Base-by-base conservation (phyloP, 2,113 vertebrate species). In the Pampusana beccarii region DNA sequence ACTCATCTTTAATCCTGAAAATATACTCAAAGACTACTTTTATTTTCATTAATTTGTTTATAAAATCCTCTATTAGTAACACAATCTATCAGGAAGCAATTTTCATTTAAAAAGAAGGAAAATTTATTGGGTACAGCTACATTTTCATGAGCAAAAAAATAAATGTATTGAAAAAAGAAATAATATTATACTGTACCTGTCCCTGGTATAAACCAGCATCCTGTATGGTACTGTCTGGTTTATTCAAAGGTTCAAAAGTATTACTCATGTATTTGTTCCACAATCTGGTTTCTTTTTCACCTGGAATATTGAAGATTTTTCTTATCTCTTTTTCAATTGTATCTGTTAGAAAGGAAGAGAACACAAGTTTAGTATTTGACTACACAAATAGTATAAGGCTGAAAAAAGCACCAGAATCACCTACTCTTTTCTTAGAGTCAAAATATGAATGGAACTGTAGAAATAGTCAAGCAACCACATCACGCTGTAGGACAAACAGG, bases 201-300 rank as follows among this genome's bases (percentile, higher is more conserved):
- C 99, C 99, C 96, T 99, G 99, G 96, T 99, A 99, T 94, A 99
- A 99, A 71, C 99, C 99, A 70, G 99, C 99, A 81, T 99, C 99
- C 92, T 99, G 99, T 95, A 99, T 99, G 91, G 99, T 99, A 98
- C 99, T 99, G 96, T 99, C 99, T 19, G 99, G 99, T 95, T 99
- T 99, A 98, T 99, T 99, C 93, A 99, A 97, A 77, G 99, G 99
- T 98, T 99, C 99, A 93, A 99, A 99, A 81, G 99, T 99, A 98
- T 99, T 99, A 98, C 98, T 99, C 99, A 99, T 99, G 97, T 99
- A 99, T 97, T 99, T 99, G 98, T 99, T 99, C 99, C 99, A 99
- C 97, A 99, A 97, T 96, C 99, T 98, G 95, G 99, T 99, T 97
- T 99, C 99, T 97, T 99, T 99, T 97, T 99, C 99, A 88, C 99